Percentiles rank a stretch among this genome's conserved stretches.
Evolutionary conservation across 2,888 invertebrate genomes (phyloP).

Genomic region (Nemotelus nigrinus): DNA sequence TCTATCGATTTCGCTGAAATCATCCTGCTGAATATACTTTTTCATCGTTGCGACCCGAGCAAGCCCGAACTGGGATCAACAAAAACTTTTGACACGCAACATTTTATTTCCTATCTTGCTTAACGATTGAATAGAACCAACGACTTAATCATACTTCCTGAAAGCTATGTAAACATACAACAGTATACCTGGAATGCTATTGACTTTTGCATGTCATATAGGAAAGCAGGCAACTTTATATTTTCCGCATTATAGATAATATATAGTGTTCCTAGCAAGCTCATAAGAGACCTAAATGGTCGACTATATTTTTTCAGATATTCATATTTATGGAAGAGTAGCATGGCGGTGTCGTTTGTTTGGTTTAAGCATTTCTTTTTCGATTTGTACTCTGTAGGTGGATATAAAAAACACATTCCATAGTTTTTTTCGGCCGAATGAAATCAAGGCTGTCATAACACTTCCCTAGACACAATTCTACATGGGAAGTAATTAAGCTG

Average conservation of each 20-base stretch:
- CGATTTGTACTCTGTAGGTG: background rate
- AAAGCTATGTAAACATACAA: constrained; percentile 29
- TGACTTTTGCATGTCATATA: constrained; percentile 11
- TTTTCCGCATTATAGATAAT: too few relatives aligned
- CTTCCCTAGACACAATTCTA: background rate
- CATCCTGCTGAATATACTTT: background rate
- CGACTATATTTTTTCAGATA: too few relatives aligned
- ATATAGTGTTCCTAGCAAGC: too few relatives aligned
- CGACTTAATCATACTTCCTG: constrained; percentile 32
- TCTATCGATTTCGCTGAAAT: constrained; percentile 18
- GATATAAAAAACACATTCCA: constrained; percentile 31
- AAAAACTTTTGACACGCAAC: constrained; percentile 4
- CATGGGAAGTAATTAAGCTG: constrained; percentile 25
- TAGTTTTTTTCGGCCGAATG: background rate
- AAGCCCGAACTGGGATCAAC: background rate
- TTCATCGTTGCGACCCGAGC: background rate
- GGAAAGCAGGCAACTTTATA: too few relatives aligned
- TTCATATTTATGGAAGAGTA: too few relatives aligned
- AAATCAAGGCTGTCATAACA: background rate
- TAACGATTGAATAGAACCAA: constrained; percentile 2
- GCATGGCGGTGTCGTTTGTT: background rate
- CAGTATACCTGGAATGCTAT: background rate
- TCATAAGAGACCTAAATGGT: too few relatives aligned
- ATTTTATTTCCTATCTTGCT: constrained; percentile 30
- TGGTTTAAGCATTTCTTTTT: background rate